Evolutionary conservation across 2,888 invertebrate genomes (phyloP), one percentile per base, ranked within the genome.

Genomic region (Philonicus albiceps): DNA sequence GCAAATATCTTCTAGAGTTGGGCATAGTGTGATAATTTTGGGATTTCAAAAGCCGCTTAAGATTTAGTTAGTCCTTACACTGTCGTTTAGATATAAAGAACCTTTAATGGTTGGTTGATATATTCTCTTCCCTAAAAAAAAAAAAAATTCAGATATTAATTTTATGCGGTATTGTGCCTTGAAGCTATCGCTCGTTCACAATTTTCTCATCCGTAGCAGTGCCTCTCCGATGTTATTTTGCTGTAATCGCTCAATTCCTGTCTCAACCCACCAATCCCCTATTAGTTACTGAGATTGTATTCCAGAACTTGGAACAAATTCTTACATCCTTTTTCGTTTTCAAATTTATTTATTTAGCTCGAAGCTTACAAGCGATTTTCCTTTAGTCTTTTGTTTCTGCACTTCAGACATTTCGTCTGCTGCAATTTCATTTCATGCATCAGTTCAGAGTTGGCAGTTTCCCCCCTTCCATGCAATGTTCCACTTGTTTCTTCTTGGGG

Each of bases 371-470:
- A 64, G 27, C 64, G 27, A 22, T 64, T 19, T 8, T n/a, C 27
- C 64, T 22, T 64, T 64, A 27, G 64, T 64, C 19, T 78, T 78
- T 78, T 49, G 49, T 78, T 40, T 13, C 76, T 43, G 49, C 40
- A 78, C 49, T 78, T 49, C 49, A 49, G 78, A 78, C 78, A 11
- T 78, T 78, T 78, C 78, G 49, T 43, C 78, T 78, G 64, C 64
- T 64, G 78, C 78, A 78, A 40, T 78, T 78, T 30, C 78, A 78
- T 78, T 78, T 78, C 40, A 78, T 78, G 43, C 78, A 78, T 43
- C 78, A 49, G 22, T 49, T 43, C 49, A 49, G 30, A 78, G 78
- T 16, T 13, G 64, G 27, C 27, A 27, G 22, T 27, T 2, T 8
- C 7, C 64, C 27, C 64, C 22, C 8, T 7, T 2, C 27, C 64